phyloP scores from a whole-genome alignment of 2,888 invertebrate genomes.

The Lepidocyrtoides sp. region DNA sequence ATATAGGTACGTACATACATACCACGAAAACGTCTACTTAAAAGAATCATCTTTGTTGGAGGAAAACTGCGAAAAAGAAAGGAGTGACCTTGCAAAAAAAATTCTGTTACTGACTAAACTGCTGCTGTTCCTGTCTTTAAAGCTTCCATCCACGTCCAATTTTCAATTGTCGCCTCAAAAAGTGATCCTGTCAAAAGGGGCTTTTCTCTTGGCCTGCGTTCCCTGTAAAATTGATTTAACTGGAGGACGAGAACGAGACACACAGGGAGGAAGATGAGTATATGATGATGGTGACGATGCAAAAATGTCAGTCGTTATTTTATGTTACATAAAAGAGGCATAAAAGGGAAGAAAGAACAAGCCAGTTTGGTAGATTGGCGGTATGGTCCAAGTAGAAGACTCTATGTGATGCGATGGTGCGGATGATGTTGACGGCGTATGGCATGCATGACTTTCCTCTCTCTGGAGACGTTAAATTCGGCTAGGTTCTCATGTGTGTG shows the following conservation, averaged over 20 bases:
- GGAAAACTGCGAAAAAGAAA: neutral
- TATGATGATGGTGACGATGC: conserved; percentile 48
- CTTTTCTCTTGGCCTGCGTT: conserved; percentile 19
- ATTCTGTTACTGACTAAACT: neutral
- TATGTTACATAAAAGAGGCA: neutral
- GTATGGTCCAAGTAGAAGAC: too few relatives aligned
- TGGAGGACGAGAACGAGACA: neutral
- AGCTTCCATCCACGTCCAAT: neutral
- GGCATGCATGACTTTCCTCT: conserved; percentile 29
- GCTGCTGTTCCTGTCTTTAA: neutral
- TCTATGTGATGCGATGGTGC: conserved; percentile 10
- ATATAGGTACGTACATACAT: neutral
- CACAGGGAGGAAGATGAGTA: neutral
- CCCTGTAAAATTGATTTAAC: conserved; percentile 32
- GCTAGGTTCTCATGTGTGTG: too few relatives aligned
- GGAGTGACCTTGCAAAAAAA: neutral
- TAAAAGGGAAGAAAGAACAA: neutral
- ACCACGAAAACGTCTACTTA: neutral
- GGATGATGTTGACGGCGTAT: conserved; percentile 13
- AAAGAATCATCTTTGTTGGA: neutral
- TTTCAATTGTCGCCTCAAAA: conserved; percentile 40
- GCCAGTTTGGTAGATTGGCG: neutral
- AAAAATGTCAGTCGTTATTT: conserved; percentile 29
- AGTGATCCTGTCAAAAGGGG: neutral
- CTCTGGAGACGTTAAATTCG: neutral